These are phyloP conservation scores for Leptestheria dahalacensis DNA, from an alignment of 1,140 invertebrate species.

Conservation along the genomic window DNA sequence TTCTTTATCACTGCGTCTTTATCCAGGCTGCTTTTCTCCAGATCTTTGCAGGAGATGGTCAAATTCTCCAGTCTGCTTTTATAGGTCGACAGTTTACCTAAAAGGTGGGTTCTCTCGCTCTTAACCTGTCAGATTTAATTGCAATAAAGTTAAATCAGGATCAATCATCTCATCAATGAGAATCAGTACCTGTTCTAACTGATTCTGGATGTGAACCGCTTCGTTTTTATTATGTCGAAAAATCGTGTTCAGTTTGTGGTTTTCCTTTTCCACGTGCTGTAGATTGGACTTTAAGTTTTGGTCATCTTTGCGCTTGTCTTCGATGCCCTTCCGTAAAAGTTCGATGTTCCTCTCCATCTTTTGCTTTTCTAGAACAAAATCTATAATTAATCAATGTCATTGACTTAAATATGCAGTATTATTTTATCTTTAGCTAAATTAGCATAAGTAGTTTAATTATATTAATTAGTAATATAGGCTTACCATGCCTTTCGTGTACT, in stretches of 20 bases:
- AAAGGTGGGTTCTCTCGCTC: background rate
- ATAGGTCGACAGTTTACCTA: background rate
- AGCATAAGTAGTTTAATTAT: background rate
- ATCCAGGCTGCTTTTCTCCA: background rate
- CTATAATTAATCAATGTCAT: too few species aligned
- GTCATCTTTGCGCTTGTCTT: background rate
- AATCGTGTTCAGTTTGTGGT: background rate
- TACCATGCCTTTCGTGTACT: conserved; percentile 11
- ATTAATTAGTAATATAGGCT: background rate
- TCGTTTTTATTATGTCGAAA: background rate
- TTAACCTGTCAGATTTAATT: background rate
- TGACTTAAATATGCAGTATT: too few species aligned
- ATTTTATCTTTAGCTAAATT: too few species aligned
- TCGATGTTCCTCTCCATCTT: background rate
- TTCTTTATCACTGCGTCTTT: background rate
- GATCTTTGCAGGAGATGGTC: background rate
- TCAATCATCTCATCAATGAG: too few species aligned
- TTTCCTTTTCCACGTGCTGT: background rate
- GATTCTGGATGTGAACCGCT: background rate
- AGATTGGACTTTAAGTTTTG: background rate
- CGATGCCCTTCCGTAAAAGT: background rate
- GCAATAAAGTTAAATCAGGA: too few species aligned
- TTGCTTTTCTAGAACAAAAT: background rate
- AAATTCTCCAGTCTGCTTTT: background rate
- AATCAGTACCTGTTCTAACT: background rate